Base-by-base conservation (phyloP, 2,888 invertebrate species). In the Chironomus riparius region DNA sequence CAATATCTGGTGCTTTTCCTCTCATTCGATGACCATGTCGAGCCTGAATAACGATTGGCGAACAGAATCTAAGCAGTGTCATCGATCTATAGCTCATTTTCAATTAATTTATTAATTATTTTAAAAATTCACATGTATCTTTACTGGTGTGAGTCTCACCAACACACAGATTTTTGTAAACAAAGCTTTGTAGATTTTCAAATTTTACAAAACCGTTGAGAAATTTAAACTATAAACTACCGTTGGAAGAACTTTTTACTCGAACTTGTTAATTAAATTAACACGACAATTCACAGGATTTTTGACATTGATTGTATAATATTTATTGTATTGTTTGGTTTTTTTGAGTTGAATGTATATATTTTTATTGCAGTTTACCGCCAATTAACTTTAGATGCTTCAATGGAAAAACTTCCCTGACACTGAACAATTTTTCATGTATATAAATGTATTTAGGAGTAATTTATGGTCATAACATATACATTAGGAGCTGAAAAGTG, bases 1-100 rank as follows among this genome's bases (percentile, higher is more conserved):
- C 91, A 68, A 87, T 83, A 56, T 88, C 88, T 4, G 93, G 92
- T 10, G 91, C 86, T 83, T 90, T 90, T 77, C 93, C 94, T 80
- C 90, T 85, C 61, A 91, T 78, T 78, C 85, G 86, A 81, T 92
- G 92, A 1, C 88, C 87, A 65, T 81, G 79, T 0, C 83, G 47
- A 13, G 50, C 62, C 5, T 47, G 21, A 1, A 15, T 47, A 10
- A 65, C 15, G 3, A 56, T 80, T 83, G 79, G 77, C 85, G 79
- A 18, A 81, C 76, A 68, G 2, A 47, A 24, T 71, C 56, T 71
- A 21, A 65, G 22, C 18, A 21, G 12, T 65, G 65, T 21, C 65
- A 24, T 13, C 22, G 24, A 24, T 12, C 22, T 13, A 24, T 21
- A 22, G 24, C 65, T 65, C 65, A 65, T 65, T 13, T 65, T 65